phyloP scores from a whole-genome alignment of 2,888 invertebrate genomes.

The Margaritifera margaritifera region DNA sequence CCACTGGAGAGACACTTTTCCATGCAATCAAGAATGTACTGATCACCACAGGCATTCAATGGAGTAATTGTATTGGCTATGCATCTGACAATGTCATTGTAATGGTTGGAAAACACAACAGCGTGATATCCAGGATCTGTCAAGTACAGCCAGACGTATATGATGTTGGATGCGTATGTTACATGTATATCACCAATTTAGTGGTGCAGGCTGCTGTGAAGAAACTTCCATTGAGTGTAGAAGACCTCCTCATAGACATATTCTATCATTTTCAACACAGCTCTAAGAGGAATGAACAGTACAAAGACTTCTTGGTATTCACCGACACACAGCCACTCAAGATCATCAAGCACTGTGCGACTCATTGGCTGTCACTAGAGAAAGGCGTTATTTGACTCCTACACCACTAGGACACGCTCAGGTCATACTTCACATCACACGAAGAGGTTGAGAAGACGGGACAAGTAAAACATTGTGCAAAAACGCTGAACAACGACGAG shows the following conservation, averaged over 20 bases:
- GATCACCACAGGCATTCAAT: constrained; percentile 21
- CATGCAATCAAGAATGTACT: constrained; percentile 15
- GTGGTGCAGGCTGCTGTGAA: constrained; percentile 20
- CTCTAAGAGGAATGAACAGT: constrained; percentile 22
- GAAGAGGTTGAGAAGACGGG: constrained; percentile 13
- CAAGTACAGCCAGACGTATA: constrained; percentile 14
- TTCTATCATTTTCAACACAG: constrained; percentile 24
- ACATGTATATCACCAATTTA: constrained; percentile 24
- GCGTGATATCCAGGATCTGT: constrained; percentile 14
- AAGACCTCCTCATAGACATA: constrained; percentile 23
- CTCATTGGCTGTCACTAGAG: constrained; percentile 24
- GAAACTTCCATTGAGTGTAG: constrained; percentile 19
- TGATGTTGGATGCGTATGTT: constrained; percentile 23
- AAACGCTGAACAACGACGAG: too few species aligned
- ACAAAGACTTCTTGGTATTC: constrained; percentile 27
- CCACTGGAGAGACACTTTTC: constrained; percentile 12
- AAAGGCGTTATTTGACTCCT: constrained; percentile 6
- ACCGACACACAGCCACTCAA: constrained; percentile 26
- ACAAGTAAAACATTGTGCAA: too few species aligned
- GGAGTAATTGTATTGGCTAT: constrained; percentile 23
- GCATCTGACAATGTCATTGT: constrained; percentile 24
- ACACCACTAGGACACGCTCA: constrained; percentile 15
- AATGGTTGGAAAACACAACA: constrained; percentile 19
- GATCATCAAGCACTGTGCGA: constrained; percentile 26
- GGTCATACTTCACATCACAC: constrained; percentile 16